Base-by-base conservation (phyloP, 2,113 vertebrate species). In the Thomomys bottae region DNA sequence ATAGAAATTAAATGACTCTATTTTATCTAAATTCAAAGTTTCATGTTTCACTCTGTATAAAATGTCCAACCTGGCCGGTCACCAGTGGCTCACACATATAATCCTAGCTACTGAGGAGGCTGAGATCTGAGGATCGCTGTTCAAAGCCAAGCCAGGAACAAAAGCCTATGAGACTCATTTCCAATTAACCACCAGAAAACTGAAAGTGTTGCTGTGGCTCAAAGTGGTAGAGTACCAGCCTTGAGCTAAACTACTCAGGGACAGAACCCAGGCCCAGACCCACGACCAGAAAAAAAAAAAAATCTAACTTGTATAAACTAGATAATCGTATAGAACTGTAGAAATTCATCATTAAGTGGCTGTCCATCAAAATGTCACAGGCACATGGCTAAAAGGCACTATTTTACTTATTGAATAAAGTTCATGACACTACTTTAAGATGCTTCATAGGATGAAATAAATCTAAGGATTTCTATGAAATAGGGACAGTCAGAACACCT, bases 21-120 rank as follows among this genome's bases (percentile, higher is more conserved):
- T 87, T 71, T 61, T 23, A 64, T 32, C 67, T 71, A 71, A 96
- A 66, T 49, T 66, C 54, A 59, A 96, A 30, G 21, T 38, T 26
- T 59, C 80, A 49, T 54, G 49, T 54, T 54, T 54, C 15, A 17
- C 11, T 54, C 49, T 54, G 49, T 54, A 54, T 54, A 54, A 54
- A 54, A 54, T 54, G 49, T 11, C 6, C 45, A 45, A 45, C 45
- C 45, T 45, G 6, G n/a, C n/a, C n/a, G n/a, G n/a, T n/a, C n/a
- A n/a, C n/a, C n/a, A n/a, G n/a, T n/a, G n/a, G n/a, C n/a, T n/a
- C n/a, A n/a, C n/a, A n/a, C n/a, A n/a, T n/a, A n/a, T n/a, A n/a
- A n/a, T n/a, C n/a, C n/a, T n/a, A n/a, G n/a, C n/a, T n/a, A n/a
- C n/a, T n/a, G n/a, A n/a, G n/a, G n/a, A n/a, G n/a, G n/a, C n/a